Conservation (phyloP, 1,140 invertebrate species). For the Pseudomyrmex sp. region DNA sequence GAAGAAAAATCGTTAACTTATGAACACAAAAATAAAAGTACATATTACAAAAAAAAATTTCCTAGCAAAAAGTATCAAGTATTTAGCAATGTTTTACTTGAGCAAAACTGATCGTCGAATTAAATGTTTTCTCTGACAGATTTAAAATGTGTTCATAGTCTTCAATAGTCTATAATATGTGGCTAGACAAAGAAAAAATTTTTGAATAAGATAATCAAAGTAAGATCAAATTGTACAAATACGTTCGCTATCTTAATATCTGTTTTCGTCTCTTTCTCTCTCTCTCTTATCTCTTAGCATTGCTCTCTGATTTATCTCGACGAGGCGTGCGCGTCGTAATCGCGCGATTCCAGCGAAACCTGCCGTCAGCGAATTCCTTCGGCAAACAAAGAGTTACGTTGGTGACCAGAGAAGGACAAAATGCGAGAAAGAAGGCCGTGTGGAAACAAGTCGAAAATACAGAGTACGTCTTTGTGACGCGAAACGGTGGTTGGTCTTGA, state of each 20-base stretch:
- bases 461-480: background rate
- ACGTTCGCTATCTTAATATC: background rate
- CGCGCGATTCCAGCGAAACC: slow-evolving; percentile 73
- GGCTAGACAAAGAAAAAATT: background rate
- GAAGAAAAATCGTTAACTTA: background rate
- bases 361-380: slow-evolving; percentile 76
- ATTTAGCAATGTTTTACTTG: too few species aligned
- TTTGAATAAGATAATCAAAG: background rate
- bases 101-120: too few species aligned
- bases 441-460: slow-evolving; percentile 45
- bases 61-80: too few species aligned
- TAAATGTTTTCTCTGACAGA: background rate
- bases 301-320: slow-evolving; percentile 65
- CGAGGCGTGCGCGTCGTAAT: slow-evolving; percentile 66
- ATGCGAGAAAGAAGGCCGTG: slow-evolving; percentile 23
- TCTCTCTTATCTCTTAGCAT: slow-evolving; percentile 27
- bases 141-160: background rate
- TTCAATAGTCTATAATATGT: too few species aligned
- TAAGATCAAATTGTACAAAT: slow-evolving; percentile 47
- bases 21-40: too few species aligned
- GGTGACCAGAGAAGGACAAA: slow-evolving; percentile 56
- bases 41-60: too few species aligned
- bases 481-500: background rate
- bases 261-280: background rate
- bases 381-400: slow-evolving; percentile 72